Base-by-base conservation (phyloP, 2,113 vertebrate genomes). In the Cervus canadensis region DNA sequence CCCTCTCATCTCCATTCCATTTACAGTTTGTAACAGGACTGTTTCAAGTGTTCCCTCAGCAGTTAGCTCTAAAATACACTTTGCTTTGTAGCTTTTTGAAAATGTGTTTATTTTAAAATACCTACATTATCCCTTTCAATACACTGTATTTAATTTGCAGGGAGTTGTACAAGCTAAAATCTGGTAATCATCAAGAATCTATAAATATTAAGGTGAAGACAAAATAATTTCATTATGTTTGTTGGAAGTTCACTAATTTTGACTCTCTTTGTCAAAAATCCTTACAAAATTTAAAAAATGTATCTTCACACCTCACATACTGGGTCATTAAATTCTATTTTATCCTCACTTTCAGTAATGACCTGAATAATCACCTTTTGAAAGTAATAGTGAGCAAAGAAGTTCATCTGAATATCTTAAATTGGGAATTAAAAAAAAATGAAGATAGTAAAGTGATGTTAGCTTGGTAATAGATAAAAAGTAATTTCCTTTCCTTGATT, bases 131-230 rank as follows among this genome's bases (percentile, higher is more conserved):
- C 15, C 56, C 30, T 89, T 95, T 89, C 84, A 95, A 95, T 87
- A 89, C 4, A 74, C 7, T 52, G 43, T 95, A 30, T 78, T 94
- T 83, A 88, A 89, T 97, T 97, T 89, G 8, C 19, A 87, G 26
- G 17, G 50, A 84, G 14, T 92, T 62, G 50, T 79, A 50, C 62
- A 88, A 71, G 30, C 93, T 82, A 52, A 89, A 94, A 92, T 79
- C 71, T 96, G 84, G 62, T 45, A 95, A 45, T 92, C 89, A 74
- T 95, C 81, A 96, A 87, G 28, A 14, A 54, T 90, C 81, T 90
- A 78, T 81, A 95, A 78, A 95, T 84, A 96, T 79, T 84, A 92
- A 96, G 57, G 52, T 95, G 84, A 97, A 87, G 92, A 91, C 83
- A 87, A 95, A 94, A 89, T 91, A 85, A 96, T 96, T 92, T 86